A percentile compares a stretch with the other conserved stretches of the same genome.
Conservation (phyloP, 1,140 invertebrate genomes). For the Aradophagus sp. region DNA sequence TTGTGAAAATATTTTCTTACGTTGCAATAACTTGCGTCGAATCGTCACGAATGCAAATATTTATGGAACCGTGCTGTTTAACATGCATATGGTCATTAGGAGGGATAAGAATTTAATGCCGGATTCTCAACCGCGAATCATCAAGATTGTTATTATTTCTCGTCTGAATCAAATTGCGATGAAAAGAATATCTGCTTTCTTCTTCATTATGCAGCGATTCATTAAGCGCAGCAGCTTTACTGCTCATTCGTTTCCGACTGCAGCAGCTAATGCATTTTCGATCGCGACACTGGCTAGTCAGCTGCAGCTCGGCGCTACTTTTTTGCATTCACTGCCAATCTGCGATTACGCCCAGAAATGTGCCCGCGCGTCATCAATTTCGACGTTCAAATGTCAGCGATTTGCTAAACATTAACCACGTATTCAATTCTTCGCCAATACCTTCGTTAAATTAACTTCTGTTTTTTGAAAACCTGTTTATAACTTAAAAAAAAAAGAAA, state of each 20-base stretch:
- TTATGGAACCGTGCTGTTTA: too few relatives aligned
- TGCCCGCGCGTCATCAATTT: conserved; percentile 27
- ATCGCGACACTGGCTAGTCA: conserved; percentile 36
- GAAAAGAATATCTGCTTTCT: conserved; percentile 21
- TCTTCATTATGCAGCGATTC: conserved; percentile 21
- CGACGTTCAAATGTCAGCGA: conserved; percentile 22
- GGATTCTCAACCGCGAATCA: conserved; percentile 2
- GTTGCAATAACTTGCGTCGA: too few relatives aligned
- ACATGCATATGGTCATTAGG: too few relatives aligned
- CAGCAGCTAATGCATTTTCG: conserved; percentile 48
- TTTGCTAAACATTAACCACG: too few relatives aligned
- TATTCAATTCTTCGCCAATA: too few relatives aligned
- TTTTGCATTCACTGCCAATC: conserved; percentile 45
- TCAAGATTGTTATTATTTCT: conserved; percentile 14
- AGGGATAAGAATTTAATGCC: too few relatives aligned
- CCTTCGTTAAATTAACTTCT: too few relatives aligned
- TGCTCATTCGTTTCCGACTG: conserved; percentile 36
- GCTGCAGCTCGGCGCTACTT: conserved; percentile 36
- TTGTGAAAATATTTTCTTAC: too few relatives aligned
- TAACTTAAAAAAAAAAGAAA: too few relatives aligned
- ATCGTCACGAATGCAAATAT: too few relatives aligned
- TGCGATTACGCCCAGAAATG: conserved; percentile 38
- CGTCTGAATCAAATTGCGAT: conserved; percentile 12
- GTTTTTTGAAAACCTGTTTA: too few relatives aligned
- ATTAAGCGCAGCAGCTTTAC: conserved; percentile 36